Evolutionary conservation across 2,113 vertebrate species (phyloP).

Genomic region (Cinclus cinclus): DNA sequence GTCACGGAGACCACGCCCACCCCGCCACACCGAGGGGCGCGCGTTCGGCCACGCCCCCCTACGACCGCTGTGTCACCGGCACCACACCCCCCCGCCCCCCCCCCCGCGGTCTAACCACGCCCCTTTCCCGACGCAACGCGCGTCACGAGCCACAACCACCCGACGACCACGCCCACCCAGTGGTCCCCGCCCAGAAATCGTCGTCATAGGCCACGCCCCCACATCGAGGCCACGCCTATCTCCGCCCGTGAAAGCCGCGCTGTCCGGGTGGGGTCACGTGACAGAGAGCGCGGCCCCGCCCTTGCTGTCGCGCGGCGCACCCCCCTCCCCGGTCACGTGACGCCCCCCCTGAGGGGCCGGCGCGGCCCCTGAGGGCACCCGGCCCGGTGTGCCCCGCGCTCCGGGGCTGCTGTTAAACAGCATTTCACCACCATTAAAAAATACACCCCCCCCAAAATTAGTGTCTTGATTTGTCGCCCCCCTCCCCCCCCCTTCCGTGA

Average conservation of each 20-base stretch:
- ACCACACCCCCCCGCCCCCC: too few species aligned
- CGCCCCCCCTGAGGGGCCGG: neutral
- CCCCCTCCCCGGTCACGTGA: neutral
- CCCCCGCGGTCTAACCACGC: accelerated
- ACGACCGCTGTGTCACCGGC: neutral
- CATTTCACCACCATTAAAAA: accelerated
- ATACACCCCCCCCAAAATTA: neutral
- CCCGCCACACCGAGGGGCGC: neutral
- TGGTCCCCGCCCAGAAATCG: too few species aligned
- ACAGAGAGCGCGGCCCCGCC: neutral
- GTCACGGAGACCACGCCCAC: neutral
- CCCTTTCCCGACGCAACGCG: accelerated
- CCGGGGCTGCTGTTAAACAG: accelerated
- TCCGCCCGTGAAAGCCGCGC: accelerated
- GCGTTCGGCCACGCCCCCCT: neutral
- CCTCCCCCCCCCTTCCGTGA: neutral
- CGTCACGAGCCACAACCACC: accelerated
- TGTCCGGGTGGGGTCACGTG: accelerated
- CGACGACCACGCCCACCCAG: accelerated
- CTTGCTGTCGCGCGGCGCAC: neutral
- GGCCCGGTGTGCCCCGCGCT: accelerated
- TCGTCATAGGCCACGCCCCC: too few species aligned
- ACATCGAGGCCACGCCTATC: neutral
- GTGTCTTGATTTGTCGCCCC: neutral
- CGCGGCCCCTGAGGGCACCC: neutral